Evolutionary conservation across 2,797 vertebrate species (phyloP), one percentile per base, ranked within the genome.

Genomic region (Alectoris magna): DNA sequence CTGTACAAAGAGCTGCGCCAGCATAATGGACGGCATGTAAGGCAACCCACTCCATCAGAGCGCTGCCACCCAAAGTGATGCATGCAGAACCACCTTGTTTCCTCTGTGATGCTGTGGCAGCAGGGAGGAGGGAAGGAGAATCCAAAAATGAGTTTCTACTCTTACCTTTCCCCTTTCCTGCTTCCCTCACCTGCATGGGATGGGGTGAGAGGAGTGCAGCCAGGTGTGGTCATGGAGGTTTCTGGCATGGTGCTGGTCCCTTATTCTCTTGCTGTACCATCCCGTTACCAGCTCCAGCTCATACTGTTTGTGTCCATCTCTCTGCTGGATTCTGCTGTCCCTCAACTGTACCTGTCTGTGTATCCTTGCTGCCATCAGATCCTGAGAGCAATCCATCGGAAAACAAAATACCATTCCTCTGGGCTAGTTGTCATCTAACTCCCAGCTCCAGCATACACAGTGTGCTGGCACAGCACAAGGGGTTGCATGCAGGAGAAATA

Each of bases 401-500:
- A 92, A 86, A 59, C 59, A 72, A 88, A 86, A 36, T 63, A 19
- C 68, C 78, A 31, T 85, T 87, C 44, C 81, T 82, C 48, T 60
- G 44, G 31, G 55, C 21, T 85, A 17, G 66, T 27, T 67, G 85
- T 56, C 12, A 26, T 66, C 51, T 43, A 49, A 60, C 55, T 81
- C 38, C 78, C 84, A 91, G 66, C 72, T 86, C 64, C 59, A 43
- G 48, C 2, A 2, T 2, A 1, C 22, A 23, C 58, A 14, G n/a
- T 0, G 0, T 44, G 68, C 72, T 69, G 82, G 31, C 53, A 26
- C 0, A 0, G 84, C 76, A 74, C 55, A 56, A 62, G 29, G 60
- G 9, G 14, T 4, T 90, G 64, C 51, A 67, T 2, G 6, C 39
- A 63, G 58, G 60, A n/a, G 29, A 64, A 66, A 36, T 31, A 68